Conservation (phyloP, 2,888 invertebrate genomes). For the Hypolimnas misippus region DNA sequence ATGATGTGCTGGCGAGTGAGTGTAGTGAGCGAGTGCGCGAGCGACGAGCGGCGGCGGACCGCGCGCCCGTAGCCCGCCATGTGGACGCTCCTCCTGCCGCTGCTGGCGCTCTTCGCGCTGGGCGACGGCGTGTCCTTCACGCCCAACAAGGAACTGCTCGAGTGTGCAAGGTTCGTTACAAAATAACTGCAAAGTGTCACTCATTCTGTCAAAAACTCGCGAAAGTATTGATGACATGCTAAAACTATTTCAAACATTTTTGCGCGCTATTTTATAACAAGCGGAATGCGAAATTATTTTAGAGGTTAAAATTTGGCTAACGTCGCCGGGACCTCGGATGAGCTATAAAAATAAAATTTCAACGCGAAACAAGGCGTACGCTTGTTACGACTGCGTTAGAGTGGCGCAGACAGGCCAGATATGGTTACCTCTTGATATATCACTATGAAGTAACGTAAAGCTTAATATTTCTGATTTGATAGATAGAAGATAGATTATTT, state of each 20-base stretch:
- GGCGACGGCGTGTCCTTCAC: constrained; percentile 69
- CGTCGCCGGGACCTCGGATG: constrained; percentile 62
- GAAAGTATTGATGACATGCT: constrained; percentile 7
- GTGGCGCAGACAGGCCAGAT: constrained; percentile 25
- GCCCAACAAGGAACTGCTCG: constrained; percentile 74
- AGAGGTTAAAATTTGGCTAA: constrained; percentile 46
- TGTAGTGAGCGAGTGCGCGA: constrained; percentile 70
- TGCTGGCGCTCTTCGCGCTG: constrained; percentile 67
- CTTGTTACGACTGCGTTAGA: constrained; percentile 26
- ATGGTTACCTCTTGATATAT: neutral
- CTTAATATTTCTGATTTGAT: neutral
- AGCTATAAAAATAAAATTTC: constrained; percentile 76
- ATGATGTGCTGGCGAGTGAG: constrained; percentile 72
- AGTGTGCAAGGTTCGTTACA: constrained; percentile 78
- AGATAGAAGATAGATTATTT: too few relatives aligned
- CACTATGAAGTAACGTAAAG: neutral
- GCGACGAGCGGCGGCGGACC: constrained; percentile 61
- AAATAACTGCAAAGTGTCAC: neutral
- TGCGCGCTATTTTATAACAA: constrained; percentile 15
- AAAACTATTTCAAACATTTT: constrained; percentile 27
- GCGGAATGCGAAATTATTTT: constrained; percentile 23
- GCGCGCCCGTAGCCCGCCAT: constrained; percentile 69
- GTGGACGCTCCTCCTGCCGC: constrained; percentile 69
- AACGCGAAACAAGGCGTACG: constrained; percentile 52
- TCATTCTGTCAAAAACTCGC: neutral